Base-by-base conservation (phyloP, 2,113 vertebrate genomes). In the Telmatochromis sp. region DNA sequence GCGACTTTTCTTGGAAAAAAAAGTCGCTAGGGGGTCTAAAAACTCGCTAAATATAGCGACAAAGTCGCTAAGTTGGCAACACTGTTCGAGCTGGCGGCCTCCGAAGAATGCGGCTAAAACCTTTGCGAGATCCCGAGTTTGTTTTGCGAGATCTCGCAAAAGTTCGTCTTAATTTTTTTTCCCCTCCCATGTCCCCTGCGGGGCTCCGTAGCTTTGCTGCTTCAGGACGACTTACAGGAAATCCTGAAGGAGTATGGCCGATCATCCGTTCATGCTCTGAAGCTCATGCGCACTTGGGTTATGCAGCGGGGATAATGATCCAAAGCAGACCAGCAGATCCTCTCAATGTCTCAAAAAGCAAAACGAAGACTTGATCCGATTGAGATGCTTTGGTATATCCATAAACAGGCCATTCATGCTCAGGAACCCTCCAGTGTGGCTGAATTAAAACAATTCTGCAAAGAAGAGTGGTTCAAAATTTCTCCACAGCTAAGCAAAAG, bases 271-370 rank as follows among this genome's bases (percentile, higher is more conserved):
- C 10, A 7, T 40, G 11, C 4, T n/a, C 19, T 68, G 19, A 40
- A 40, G 35, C 19, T 37, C 63, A 0, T 14, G 63, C 11, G 1
- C 63, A 40, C 63, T 21, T 3, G 63, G 11, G 11, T 68, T 23
- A 40, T 68, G 33, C 33, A 68, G 19, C 7, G 5, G 12, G 35
- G 7, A 70, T 5, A 4, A 6, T 23, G n/a, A 70, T 23, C n/a
- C 12, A 23, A 42, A 70, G 37, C 35, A 2, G 10, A 23, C 7
- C 37, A 42, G 7, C 33, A 4, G 37, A 23, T 70, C n/a, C 0
- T 42, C 35, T 42, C 5, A 9, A 4, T 2, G n/a, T 40, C 65
- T 70, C 37, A 42, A 70, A 42, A 42, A 9, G 8, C n/a, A 14
- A 70, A 42, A 70, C 5, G 1, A 15, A 42, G 65, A 9, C 37